Evolutionary conservation across 1,140 invertebrate genomes (phyloP).

Genomic region (Trachymyrmex septentrionalis): DNA sequence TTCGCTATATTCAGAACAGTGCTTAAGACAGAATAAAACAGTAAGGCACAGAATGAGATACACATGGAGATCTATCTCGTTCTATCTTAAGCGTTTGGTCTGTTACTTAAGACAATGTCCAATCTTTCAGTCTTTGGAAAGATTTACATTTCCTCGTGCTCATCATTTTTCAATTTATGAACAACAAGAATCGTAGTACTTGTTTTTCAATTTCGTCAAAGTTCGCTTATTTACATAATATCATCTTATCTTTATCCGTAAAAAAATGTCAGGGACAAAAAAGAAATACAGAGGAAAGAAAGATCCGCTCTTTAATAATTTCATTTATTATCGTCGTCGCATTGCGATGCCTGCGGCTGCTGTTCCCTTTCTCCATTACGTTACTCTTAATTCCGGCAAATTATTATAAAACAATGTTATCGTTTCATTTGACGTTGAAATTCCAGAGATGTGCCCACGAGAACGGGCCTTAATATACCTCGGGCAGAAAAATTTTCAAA

Average conservation of each 20-base stretch:
- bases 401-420: constrained; percentile 70
- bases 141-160: background rate
- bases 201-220: background rate
- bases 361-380: constrained; percentile 50
- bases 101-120: too few relatives aligned
- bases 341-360: constrained; percentile 24
- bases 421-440: constrained; percentile 62
- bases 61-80: too few relatives aligned
- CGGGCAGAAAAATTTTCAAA: constrained; percentile 26
- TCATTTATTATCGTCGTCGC: constrained; percentile 48
- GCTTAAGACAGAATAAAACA: too few relatives aligned
- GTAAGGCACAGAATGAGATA: too few relatives aligned
- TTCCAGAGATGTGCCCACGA: background rate
- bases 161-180: background rate
- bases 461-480: background rate
- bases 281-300: background rate
- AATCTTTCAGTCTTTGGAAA: background rate
- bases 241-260: background rate
- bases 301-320: constrained; percentile 55
- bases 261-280: constrained; percentile 6
- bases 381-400: constrained; percentile 68
- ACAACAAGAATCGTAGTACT: background rate
- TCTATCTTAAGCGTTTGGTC: too few relatives aligned
- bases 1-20: too few relatives aligned
- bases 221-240: background rate